These are phyloP conservation scores for Lysandra bellargus DNA, from an alignment of 2,888 invertebrate genomes.

Conservation along the genomic window DNA sequence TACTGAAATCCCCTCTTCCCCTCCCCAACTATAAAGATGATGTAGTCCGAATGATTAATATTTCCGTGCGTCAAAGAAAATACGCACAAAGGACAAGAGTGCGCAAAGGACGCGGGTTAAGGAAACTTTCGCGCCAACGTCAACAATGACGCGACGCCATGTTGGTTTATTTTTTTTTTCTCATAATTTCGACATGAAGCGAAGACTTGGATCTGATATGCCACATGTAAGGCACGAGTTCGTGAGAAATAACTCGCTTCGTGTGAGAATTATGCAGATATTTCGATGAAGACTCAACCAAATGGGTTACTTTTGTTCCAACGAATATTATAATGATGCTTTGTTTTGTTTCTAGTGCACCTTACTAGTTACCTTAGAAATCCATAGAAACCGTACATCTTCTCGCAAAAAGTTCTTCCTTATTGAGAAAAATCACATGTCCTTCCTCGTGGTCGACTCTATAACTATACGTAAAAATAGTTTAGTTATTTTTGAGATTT, in stretches of 20 bases:
- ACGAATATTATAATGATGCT: neutral
- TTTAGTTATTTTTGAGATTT: too few relatives aligned
- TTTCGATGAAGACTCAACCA: neutral
- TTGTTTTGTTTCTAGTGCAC: neutral
- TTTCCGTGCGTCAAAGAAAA: neutral
- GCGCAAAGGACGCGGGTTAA: neutral
- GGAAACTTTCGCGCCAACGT: neutral
- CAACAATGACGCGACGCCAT: conserved; percentile 10
- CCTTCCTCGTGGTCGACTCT: too few relatives aligned
- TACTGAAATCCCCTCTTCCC: too few relatives aligned
- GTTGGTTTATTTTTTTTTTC: neutral
- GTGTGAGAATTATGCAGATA: conserved; percentile 16
- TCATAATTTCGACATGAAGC: neutral
- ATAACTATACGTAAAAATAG: too few relatives aligned
- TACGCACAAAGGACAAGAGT: neutral
- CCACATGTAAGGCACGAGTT: conserved; percentile 19
- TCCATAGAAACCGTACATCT: too few relatives aligned
- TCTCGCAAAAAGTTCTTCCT: too few relatives aligned
- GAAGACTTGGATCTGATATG: conserved; percentile 2
- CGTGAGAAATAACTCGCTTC: conserved; percentile 11
- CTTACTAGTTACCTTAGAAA: too few relatives aligned
- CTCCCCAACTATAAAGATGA: neutral
- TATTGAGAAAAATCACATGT: too few relatives aligned
- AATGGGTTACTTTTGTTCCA: neutral
- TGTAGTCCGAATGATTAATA: neutral